Base-by-base conservation (phyloP, 2,113 vertebrate species). In the Syrmaticus mikado region DNA sequence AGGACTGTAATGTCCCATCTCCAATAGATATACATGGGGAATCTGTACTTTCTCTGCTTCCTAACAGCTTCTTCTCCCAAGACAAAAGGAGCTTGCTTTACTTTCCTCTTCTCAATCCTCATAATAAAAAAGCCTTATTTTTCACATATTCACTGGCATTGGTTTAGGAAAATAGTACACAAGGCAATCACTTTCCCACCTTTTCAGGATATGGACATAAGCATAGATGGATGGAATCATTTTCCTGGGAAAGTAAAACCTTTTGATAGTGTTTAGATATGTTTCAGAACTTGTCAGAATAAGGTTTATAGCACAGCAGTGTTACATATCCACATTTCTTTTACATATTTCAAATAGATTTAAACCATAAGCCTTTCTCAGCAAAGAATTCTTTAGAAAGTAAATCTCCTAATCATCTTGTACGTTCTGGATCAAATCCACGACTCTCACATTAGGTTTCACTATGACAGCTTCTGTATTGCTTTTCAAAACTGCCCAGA, bases 321-420 rank as follows among this genome's bases (percentile, higher is more conserved):
- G 62, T 48, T 78, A 92, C 57, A 89, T 66, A 78, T 79, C n/a
- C 61, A 21, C 17, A 24, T 58, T 86, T 90, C 48, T 74, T 89
- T 92, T 82, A 95, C 65, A 85, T 58, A 76, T 87, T 94, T 94
- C 62, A 66, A 72, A 92, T 73, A 45, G 71, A 50, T 79, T 85
- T 80, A 83, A 85, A 80, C 20, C 46, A 62, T 28, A 89, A 90
- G 70, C 36, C 28, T 40, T 87, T 75, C 53, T 85, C 75, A 82
- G 74, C 30, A 79, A 89, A 55, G 10, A 85, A 62, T 73, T 70
- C 41, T 89, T 80, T n/a, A 38, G 50, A 53, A 92, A 85, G 66
- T 32, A 85, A 85, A 71, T 19, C 21, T 87, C 19, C 48, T 48
- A 53, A 89, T 73, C 6, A 4, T 21, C 34, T 52, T 45, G 12